Percentiles rank a stretch among this genome's conserved stretches.
These are phyloP conservation scores for Alentia gelatinosa DNA, from an alignment of 2,888 invertebrate genomes.

Conservation along the genomic window DNA sequence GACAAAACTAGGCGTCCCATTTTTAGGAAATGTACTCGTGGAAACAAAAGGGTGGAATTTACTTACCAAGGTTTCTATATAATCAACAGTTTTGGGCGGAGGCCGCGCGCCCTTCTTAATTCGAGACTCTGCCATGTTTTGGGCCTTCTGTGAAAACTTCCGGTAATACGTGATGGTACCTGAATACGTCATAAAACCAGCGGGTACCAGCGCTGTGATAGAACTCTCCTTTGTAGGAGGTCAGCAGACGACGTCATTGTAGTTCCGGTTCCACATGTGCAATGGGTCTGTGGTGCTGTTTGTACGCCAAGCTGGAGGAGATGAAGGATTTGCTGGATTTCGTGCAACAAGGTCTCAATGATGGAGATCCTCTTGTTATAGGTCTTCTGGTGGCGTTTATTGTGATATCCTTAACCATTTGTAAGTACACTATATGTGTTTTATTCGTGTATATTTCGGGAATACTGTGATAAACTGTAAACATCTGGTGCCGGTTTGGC, in stretches of 20 bases:
- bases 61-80: slow-evolving; percentile 71
- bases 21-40: too few relatives aligned
- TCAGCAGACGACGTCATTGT: not conserved
- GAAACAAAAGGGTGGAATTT: not conserved
- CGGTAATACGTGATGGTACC: too few relatives aligned
- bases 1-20: too few relatives aligned
- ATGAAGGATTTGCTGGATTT: slow-evolving; percentile 36
- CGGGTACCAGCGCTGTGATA: too few relatives aligned
- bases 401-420: slow-evolving; percentile 54
- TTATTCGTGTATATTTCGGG: not conserved
- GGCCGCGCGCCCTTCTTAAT: not conserved
- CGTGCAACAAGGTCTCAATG: slow-evolving; percentile 36
- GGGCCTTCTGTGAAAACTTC: not conserved
- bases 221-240: not conserved
- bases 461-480: not conserved
- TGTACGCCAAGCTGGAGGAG: not conserved
- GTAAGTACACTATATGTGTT: slow-evolving; percentile 34
- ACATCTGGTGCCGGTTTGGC: not conserved
- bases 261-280: slow-evolving; percentile 36
- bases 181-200: too few relatives aligned
- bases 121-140: slow-evolving; percentile 30
- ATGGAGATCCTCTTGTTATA: slow-evolving; percentile 47
- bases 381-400: slow-evolving; percentile 52
- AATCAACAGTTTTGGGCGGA: slow-evolving; percentile 60
- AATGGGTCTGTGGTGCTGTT: not conserved